Evolutionary conservation across 2,888 invertebrate genomes (phyloP).

Genomic region (Drosophila pegasa): DNA sequence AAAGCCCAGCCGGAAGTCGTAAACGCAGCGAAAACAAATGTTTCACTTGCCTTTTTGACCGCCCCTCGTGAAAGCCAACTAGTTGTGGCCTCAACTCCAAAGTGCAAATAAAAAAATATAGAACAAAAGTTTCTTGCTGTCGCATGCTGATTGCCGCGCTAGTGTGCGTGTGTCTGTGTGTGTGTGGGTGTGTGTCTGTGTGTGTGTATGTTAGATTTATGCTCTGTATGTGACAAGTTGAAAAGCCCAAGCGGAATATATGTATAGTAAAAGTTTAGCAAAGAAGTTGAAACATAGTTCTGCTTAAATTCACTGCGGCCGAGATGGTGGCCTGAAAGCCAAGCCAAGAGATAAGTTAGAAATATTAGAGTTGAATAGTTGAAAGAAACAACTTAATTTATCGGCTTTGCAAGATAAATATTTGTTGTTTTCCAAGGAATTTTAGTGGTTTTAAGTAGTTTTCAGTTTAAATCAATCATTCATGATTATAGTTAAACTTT

Average conservation of each 20-base stretch:
- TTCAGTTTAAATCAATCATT: background rate
- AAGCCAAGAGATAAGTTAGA: slow-evolving; percentile 4
- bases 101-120: slow-evolving; percentile 49
- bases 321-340: background rate
- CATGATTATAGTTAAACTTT: background rate
- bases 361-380: background rate
- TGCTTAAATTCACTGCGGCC: slow-evolving; percentile 15
- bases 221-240: slow-evolving; percentile 63
- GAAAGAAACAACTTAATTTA: slow-evolving; percentile 1
- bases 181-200: slow-evolving; percentile 26
- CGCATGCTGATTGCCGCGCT: slow-evolving; percentile 58
- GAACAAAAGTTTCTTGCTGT: slow-evolving; percentile 61
- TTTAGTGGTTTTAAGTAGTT: background rate
- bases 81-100: slow-evolving; percentile 18
- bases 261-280: slow-evolving; percentile 30
- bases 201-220: slow-evolving; percentile 57
- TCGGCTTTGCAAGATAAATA: background rate
- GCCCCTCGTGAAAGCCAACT: slow-evolving; percentile 31
- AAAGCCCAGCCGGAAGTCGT: slow-evolving; percentile 65
- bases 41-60: slow-evolving; percentile 65
- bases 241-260: slow-evolving; percentile 39
- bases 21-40: slow-evolving; percentile 67
- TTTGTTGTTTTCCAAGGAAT: background rate
- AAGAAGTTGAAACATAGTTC: slow-evolving; percentile 34
- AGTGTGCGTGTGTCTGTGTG: slow-evolving; percentile 24